These are phyloP conservation scores for Odontamblyopus lacepedii DNA, from an alignment of 2,797 vertebrate genomes.

Conservation along the genomic window DNA sequence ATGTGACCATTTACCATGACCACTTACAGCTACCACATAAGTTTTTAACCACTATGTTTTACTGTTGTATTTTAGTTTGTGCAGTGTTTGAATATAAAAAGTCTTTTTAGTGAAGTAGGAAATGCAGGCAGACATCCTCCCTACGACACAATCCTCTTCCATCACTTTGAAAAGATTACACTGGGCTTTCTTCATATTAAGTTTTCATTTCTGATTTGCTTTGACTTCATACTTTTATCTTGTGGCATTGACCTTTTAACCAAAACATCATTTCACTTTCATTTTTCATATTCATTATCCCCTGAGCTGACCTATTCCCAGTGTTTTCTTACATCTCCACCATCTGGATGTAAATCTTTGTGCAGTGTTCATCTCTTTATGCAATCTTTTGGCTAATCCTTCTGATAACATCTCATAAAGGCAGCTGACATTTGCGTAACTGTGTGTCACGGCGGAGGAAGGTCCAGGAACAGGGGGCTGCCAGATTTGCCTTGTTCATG, in stretches of 20 bases:
- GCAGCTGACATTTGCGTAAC: slow-evolving; percentile 38
- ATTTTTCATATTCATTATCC: slow-evolving; percentile 38
- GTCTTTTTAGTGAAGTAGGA: neutral
- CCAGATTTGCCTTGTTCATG: slow-evolving; percentile 3
- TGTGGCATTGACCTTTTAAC: slow-evolving; percentile 38
- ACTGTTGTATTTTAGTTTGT: neutral
- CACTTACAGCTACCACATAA: no score
- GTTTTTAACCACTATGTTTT: no score
- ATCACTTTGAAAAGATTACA: slow-evolving; percentile 43
- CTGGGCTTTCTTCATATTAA: slow-evolving; percentile 39
- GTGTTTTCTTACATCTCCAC: slow-evolving; percentile 28
- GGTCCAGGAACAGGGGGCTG: neutral
- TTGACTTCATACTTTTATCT: slow-evolving; percentile 51
- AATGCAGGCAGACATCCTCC: neutral
- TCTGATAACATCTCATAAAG: slow-evolving; percentile 41
- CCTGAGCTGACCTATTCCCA: slow-evolving; percentile 24
- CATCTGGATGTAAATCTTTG: slow-evolving; percentile 29
- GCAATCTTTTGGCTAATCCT: slow-evolving; percentile 47
- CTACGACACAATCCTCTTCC: slow-evolving; percentile 9
- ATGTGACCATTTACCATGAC: no score
- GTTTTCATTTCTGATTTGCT: slow-evolving; percentile 40
- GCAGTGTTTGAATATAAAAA: neutral
- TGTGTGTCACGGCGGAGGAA: slow-evolving; percentile 1
- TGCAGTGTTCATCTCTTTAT: slow-evolving; percentile 27
- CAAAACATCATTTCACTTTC: slow-evolving; percentile 26